Percentiles rank a stretch among this genome's conserved stretches.
Conservation (phyloP, 1,140 invertebrate genomes). For the Cotesia glomerata region DNA sequence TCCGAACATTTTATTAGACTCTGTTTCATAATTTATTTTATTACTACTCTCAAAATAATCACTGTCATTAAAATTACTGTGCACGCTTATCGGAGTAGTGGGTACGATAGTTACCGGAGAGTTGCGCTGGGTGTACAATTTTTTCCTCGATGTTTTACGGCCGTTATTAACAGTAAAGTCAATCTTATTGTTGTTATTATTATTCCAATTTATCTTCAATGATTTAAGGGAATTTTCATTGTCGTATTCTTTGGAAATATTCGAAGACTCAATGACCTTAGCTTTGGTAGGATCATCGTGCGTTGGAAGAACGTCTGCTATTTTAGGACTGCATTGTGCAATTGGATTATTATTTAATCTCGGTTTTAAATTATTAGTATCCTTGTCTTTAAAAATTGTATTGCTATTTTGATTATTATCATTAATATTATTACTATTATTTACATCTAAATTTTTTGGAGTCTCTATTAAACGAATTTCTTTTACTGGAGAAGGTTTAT, state of each 20-base stretch:
- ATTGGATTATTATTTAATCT: background rate
- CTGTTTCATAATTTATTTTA: too few relatives aligned
- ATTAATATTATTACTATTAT: too few relatives aligned
- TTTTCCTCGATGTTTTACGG: constrained; percentile 31
- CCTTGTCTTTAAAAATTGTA: background rate
- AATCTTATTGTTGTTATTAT: background rate
- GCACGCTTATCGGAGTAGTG: too few relatives aligned
- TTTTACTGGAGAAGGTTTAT: too few relatives aligned
- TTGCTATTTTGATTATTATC: too few relatives aligned
- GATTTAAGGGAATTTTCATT: background rate
- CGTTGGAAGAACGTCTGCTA: constrained; percentile 23
- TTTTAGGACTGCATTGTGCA: constrained; percentile 6
- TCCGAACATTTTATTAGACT: too few relatives aligned
- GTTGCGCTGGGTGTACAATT: constrained; percentile 42
- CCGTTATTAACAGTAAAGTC: too few relatives aligned
- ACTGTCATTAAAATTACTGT: too few relatives aligned
- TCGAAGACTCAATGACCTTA: background rate
- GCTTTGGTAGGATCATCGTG: constrained; percentile 19
- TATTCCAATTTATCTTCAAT: background rate
- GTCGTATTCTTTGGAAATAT: background rate
- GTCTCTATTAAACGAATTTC: too few relatives aligned
- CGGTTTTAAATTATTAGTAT: background rate
- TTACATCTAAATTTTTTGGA: too few relatives aligned
- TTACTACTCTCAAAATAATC: too few relatives aligned
- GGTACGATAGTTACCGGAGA: constrained; percentile 42